Evolutionary conservation across 2,797 vertebrate species (phyloP).

Genomic region (Sitta carolinensis): DNA sequence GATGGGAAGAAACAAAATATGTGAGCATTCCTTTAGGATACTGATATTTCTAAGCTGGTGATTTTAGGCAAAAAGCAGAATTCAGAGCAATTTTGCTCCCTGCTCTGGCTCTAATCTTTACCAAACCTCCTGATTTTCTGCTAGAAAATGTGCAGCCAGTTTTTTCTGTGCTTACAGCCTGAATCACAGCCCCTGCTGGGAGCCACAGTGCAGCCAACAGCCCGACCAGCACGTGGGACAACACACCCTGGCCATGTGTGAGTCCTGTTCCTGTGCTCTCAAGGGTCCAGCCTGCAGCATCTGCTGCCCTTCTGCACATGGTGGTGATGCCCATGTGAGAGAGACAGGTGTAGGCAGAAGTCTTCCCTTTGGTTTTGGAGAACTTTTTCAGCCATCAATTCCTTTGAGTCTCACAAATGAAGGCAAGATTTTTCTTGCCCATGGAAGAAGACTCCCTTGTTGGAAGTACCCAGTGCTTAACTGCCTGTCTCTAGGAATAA

Average conservation of each 20-base stretch:
- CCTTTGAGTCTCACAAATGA: not conserved
- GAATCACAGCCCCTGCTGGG: not conserved
- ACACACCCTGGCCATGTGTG: accelerated
- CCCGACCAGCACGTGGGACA: accelerated
- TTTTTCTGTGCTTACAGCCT: not conserved
- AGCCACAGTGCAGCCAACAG: not conserved
- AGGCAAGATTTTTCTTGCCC: not conserved
- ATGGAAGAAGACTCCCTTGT: not conserved
- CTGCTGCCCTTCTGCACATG: not conserved
- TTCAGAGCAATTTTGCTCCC: accelerated
- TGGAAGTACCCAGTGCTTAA: not conserved
- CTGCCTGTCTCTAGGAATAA: not conserved
- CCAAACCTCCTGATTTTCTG: not conserved
- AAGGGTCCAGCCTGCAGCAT: not conserved
- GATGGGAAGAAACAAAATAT: not conserved
- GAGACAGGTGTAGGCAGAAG: not conserved
- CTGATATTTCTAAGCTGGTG: not conserved
- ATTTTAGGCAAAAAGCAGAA: not conserved
- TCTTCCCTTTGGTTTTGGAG: not conserved
- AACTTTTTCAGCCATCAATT: not conserved
- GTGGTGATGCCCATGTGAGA: not conserved
- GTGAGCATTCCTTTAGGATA: not conserved
- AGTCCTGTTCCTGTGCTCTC: not conserved
- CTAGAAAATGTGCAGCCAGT: not conserved
- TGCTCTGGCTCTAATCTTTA: not conserved